phyloP scores from a whole-genome alignment of 2,797 vertebrate species.

The Megalops cyprinoides region DNA sequence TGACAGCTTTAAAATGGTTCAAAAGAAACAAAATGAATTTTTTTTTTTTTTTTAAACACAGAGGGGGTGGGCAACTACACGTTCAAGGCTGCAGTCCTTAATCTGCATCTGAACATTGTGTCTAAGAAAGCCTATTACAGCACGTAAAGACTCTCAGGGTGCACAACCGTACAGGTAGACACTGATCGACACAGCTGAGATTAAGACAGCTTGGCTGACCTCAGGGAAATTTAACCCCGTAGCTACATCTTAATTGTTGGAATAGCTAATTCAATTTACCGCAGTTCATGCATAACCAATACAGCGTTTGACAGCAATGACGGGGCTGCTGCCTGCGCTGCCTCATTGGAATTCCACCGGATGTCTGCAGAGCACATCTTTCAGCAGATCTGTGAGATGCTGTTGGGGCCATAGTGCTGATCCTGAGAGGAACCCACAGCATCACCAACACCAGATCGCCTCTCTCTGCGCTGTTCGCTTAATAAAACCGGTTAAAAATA shows the following conservation, averaged over 20 bases:
- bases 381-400: background rate
- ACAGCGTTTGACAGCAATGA: slow-evolving; percentile 7
- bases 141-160: background rate
- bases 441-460: too few species aligned
- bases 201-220: slow-evolving; percentile 14
- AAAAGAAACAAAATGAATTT: slow-evolving; percentile 8
- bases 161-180: slow-evolving; percentile 9
- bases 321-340: background rate
- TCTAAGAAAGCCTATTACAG: background rate
- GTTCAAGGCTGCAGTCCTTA: too few species aligned
- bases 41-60: slow-evolving; percentile 18
- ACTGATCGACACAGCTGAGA: background rate
- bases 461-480: background rate
- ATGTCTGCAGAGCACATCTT: background rate
- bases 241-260: background rate
- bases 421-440: background rate
- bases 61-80: too few species aligned
- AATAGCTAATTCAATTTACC: slow-evolving; percentile 27
- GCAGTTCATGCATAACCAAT: slow-evolving; percentile 16
- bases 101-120: slow-evolving; percentile 15
- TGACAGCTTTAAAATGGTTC: background rate
- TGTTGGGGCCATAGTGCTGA: background rate
- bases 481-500: background rate
- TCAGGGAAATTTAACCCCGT: slow-evolving; percentile 25
- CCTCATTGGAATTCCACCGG: slow-evolving; percentile 17